These are phyloP conservation scores for Clupea harengus DNA, from an alignment of 2,113 vertebrate species.

Conservation along the genomic window DNA sequence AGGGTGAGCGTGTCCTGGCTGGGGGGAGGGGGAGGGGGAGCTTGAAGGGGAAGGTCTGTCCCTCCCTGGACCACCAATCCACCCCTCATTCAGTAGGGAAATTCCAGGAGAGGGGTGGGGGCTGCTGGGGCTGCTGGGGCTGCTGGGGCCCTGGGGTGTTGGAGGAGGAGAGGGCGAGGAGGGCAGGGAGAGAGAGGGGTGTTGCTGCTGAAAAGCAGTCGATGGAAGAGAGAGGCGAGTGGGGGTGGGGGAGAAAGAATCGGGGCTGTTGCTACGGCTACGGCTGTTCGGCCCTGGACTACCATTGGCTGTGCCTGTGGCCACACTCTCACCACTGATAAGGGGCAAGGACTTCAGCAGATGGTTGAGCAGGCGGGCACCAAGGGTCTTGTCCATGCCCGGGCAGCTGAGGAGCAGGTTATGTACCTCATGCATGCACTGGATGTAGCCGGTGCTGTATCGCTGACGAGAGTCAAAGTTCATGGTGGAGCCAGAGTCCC, in stretches of 20 bases:
- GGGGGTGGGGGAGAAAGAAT: conserved; percentile 37
- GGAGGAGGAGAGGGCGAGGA: conserved; percentile 30
- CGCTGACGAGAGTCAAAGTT: conserved; percentile 58
- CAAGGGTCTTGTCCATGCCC: conserved; percentile 59
- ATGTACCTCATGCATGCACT: conserved; percentile 65
- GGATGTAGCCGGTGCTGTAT: conserved; percentile 61
- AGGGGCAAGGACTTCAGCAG: conserved; percentile 58
- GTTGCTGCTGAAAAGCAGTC: conserved; percentile 29
- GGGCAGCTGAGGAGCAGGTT: conserved; percentile 60
- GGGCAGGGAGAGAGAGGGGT: conserved; percentile 21
- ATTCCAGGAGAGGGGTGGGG: conserved; percentile 33
- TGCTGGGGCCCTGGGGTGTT: background rate
- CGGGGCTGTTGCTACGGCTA: conserved; percentile 19
- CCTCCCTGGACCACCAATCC: background rate
- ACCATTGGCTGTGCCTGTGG: background rate
- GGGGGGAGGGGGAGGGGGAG: conserved; percentile 36
- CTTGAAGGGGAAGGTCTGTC: conserved; percentile 32
- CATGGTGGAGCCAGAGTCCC: conserved; percentile 28
- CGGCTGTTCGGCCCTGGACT: background rate
- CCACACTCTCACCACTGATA: conserved; percentile 34
- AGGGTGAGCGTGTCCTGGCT: conserved; percentile 27
- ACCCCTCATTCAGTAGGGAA: conserved; percentile 27
- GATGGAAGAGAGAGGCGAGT: conserved; percentile 26
- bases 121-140: conserved; percentile 23
- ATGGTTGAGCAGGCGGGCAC: conserved; percentile 58